Conservation (phyloP, 2,797 vertebrate species). For the Notoglanidium macrostoma region DNA sequence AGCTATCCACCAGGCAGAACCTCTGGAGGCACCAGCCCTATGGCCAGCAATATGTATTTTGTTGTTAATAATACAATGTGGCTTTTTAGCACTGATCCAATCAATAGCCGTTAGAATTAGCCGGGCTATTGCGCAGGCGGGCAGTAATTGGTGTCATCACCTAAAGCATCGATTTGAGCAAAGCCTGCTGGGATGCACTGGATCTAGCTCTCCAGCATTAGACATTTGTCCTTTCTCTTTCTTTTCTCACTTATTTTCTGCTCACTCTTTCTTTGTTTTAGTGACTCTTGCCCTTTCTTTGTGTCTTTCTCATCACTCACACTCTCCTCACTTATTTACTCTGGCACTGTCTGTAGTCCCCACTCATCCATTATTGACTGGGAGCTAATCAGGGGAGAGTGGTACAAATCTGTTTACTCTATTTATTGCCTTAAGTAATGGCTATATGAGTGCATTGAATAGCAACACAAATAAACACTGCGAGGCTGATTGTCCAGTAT, state of each 20-base stretch:
- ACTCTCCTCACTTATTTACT: conserved; percentile 13
- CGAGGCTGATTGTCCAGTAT: conserved; percentile 70
- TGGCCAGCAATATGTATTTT: conserved; percentile 36
- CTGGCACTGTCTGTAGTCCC: conserved; percentile 70
- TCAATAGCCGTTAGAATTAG: conserved; percentile 79
- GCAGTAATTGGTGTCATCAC: conserved; percentile 75
- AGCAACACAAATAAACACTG: conserved; percentile 67
- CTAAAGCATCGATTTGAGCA: conserved; percentile 59
- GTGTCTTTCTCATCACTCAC: neutral
- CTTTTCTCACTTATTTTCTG: conserved; percentile 1
- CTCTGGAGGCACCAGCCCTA: conserved; percentile 23
- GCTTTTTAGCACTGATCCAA: conserved; percentile 65
- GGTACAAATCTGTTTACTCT: conserved; percentile 79
- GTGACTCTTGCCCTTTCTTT: conserved; percentile 15
- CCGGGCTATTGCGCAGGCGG: conserved; percentile 69
- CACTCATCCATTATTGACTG: conserved; percentile 78
- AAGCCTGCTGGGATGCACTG: conserved; percentile 47
- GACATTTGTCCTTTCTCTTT: conserved; percentile 4
- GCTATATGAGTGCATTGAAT: conserved; percentile 72
- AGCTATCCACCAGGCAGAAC: conserved; percentile 25
- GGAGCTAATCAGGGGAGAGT: conserved; percentile 75
- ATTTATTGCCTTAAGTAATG: conserved; percentile 80
- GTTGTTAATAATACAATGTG: conserved; percentile 69
- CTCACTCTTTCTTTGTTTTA: neutral
- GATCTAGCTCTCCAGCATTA: conserved; percentile 37